Evolutionary conservation across 2,113 vertebrate genomes (phyloP), one percentile per base, ranked within the genome.

Genomic region (Lathamus discolor): DNA sequence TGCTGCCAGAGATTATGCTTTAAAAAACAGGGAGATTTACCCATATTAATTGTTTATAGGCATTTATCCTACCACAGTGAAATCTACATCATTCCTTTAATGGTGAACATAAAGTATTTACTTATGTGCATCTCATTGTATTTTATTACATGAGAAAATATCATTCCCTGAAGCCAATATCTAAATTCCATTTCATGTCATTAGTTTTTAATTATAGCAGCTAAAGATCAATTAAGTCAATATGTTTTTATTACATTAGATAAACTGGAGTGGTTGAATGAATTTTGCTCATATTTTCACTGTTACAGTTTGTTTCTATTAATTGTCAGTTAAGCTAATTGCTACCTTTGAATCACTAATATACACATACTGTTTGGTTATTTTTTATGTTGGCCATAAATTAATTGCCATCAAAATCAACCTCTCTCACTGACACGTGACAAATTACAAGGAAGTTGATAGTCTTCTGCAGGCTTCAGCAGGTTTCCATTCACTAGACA

Each of bases 181-280:
- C 86, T 96, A 57, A 96, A 96, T 46, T 95, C 54, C 66, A 95
- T 82, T 94, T 96, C 70, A 79, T 73, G 80, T 35, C 77, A 92
- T 94, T 95, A 93, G 94, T 92, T 95, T 96, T 83, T 63, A 97
- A 66, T 95, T 78, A 81, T 10, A 97, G 88, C 77, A 92, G 82
- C 92, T 97, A 83, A 92, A 95, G 89, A 94, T 96, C 96, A 97
- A 95, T 97, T 97, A 97, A 96, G 87, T 97, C 61, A 96, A 93
- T 97, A 97, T 86, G 61, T 93, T 82, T 97, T 97, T 97, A 96
- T 96, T 88, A 89, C 79, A 95, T 95, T 90, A 97, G 96, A 96
- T 97, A 95, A 96, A 94, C 25, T 48, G 72, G 16, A 95, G 55
- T 25, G 66, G 82, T 96, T 95, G 94, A 97, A 96, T 96, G 52